phyloP scores from a whole-genome alignment of 2,888 invertebrate genomes.

The Amblyjoppa proteus region DNA sequence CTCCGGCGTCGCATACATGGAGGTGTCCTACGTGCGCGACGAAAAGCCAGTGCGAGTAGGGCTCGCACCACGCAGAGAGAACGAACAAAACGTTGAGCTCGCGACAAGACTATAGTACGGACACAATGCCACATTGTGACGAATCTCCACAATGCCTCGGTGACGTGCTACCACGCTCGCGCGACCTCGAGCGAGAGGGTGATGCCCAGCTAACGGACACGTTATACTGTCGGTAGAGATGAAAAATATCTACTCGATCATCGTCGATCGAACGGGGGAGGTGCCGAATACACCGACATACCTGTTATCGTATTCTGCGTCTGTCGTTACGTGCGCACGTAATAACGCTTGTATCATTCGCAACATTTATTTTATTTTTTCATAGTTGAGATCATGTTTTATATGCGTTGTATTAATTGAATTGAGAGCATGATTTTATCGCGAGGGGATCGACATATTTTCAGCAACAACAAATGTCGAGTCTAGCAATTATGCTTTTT shows the following conservation, averaged over 20 bases:
- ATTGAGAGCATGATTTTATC: not conserved
- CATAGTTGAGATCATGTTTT: not conserved
- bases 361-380: not conserved
- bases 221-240: not conserved
- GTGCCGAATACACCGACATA: conserved; percentile 28
- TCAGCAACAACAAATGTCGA: not conserved
- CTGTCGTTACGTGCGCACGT: not conserved
- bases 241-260: conserved; percentile 63
- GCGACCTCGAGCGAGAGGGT: conserved; percentile 48
- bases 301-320: conserved; percentile 3
- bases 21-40: conserved; percentile 55
- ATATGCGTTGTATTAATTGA: not conserved
- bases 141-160: conserved; percentile 75
- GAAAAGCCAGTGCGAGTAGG: conserved; percentile 38
- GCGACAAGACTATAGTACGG: conserved; percentile 77
- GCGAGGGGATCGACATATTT: not conserved
- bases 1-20: conserved; percentile 17
- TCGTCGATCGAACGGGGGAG: conserved; percentile 50
- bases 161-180: conserved; percentile 43
- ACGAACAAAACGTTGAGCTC: conserved; percentile 74
- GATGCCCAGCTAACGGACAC: conserved; percentile 60
- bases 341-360: not conserved
- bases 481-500: not conserved
- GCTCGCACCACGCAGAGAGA: conserved; percentile 51
- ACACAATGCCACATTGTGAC: conserved; percentile 82